Percentiles rank a stretch among this genome's conserved stretches.
These are phyloP conservation scores for Ceraclea dissimilis DNA, from an alignment of 2,888 invertebrate species.

Conservation along the genomic window DNA sequence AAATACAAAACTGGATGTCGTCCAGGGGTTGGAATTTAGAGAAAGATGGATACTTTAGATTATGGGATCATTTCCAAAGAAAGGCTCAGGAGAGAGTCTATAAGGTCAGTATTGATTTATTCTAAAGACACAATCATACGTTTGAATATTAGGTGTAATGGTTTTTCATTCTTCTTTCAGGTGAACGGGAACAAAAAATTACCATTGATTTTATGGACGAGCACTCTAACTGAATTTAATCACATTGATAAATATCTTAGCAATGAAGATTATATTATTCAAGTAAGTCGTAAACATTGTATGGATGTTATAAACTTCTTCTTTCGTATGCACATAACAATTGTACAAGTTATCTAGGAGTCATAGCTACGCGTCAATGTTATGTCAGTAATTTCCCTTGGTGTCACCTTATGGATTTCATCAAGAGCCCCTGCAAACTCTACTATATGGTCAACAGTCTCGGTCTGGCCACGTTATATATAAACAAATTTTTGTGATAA, in stretches of 20 bases:
- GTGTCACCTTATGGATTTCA: too few relatives aligned
- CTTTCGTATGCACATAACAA: background rate
- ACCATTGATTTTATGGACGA: conserved; percentile 74
- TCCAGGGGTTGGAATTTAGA: conserved; percentile 54
- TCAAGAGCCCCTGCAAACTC: too few relatives aligned
- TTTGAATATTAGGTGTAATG: too few relatives aligned
- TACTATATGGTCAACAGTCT: too few relatives aligned
- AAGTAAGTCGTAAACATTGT: conserved; percentile 36
- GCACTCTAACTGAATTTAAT: conserved; percentile 61
- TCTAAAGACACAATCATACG: too few relatives aligned
- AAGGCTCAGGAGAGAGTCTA: conserved; percentile 53
- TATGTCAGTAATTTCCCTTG: background rate
- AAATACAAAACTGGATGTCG: conserved; percentile 63
- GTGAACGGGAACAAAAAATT: conserved; percentile 44
- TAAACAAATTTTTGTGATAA: too few relatives aligned
- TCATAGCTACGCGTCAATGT: too few relatives aligned
- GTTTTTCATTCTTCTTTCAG: too few relatives aligned
- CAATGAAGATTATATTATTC: conserved; percentile 71
- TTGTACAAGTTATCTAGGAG: too few relatives aligned
- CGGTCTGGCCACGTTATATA: too few relatives aligned
- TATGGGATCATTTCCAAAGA: conserved; percentile 73
- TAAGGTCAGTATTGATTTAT: conserved; percentile 32
- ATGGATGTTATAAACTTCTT: background rate
- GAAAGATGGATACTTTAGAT: conserved; percentile 53
- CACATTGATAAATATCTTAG: conserved; percentile 59